Base-by-base conservation (phyloP, 2,888 invertebrate genomes). In the Spisula subtruncata region DNA sequence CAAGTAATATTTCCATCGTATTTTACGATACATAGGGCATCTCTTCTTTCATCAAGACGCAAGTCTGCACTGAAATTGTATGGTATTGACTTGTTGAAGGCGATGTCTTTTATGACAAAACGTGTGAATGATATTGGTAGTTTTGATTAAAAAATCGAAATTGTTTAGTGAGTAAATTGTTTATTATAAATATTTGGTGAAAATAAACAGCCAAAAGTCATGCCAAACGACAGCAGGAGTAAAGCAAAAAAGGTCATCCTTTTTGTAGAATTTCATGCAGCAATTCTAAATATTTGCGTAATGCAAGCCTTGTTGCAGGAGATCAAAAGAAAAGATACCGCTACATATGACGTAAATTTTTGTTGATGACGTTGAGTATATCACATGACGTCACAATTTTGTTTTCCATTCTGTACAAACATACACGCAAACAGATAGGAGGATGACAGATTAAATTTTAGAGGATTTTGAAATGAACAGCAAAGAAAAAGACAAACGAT, bases 11-110 rank as follows among this genome's bases (percentile, higher is more conserved):
- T 85, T 35, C 97, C 97, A 35, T 90, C 92, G 81, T 87, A 88
- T 20, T 90, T 90, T 48, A 97, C 94, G n/a, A 96, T 95, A 85
- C 95, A 96, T 92, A 96, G 91, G 6, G 96, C 96, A 86, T 97
- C 96, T 25, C 97, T 93, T 87, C 96, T 96, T 91, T 97, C 97
- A 87, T 95, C 94, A 84, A 97, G 92, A 80, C 97, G 94, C 60
- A 95, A 94, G 92, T 97, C 97, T 79, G 97, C 97, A 94, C 97
- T 97, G 94, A 75, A 94, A 94, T 83, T 83, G 35, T 87, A 87
- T 71, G 75, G 83, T 75, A 83, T 83, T 54, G 32, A 83, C 54
- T 85, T 41, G 41, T 87, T 87, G 41, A 41, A 85, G 56, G 83
- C 82, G 75, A 25, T 25, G 35, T 83, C 51, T 83, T 75, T 16